These are phyloP conservation scores for Agrochola circellaris DNA, from an alignment of 2,888 invertebrate species.

Conservation along the genomic window DNA sequence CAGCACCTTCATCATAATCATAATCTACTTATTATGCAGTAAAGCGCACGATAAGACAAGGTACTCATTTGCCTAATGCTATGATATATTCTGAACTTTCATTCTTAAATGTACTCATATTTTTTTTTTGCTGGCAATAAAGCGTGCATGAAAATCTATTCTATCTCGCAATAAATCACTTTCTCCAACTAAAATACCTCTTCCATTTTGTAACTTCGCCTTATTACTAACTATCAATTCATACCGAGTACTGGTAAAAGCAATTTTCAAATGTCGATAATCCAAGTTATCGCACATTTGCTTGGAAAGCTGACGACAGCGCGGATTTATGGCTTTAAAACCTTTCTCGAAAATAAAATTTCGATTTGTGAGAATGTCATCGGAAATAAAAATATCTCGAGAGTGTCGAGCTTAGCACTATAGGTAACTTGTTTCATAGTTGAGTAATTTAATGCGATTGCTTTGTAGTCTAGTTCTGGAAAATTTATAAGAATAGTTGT, in stretches of 20 bases:
- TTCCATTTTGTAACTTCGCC: conserved; percentile 28
- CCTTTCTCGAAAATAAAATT: conserved; percentile 50
- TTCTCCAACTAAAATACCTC: not conserved
- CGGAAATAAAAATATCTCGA: conserved; percentile 41
- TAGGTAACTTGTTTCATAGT: conserved; percentile 1
- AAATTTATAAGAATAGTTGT: not conserved
- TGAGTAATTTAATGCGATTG: conserved; percentile 12
- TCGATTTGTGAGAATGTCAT: conserved; percentile 51
- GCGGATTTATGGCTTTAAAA: conserved; percentile 53
- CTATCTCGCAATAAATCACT: conserved; percentile 15
- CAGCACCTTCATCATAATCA: not conserved
- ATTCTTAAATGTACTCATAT: not conserved
- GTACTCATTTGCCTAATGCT: not conserved
- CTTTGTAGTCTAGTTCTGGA: not conserved
- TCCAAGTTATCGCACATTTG: conserved; percentile 55
- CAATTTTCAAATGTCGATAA: conserved; percentile 57
- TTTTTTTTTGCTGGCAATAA: not conserved
- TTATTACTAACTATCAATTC: conserved; percentile 55
- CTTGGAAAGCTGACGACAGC: conserved; percentile 54
- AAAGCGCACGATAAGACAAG: not conserved
- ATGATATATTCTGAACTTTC: not conserved
- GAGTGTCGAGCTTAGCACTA: conserved; percentile 14
- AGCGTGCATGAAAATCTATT: not conserved
- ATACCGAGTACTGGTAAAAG: conserved; percentile 38
- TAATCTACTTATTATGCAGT: not conserved